A percentile compares a stretch with the other conserved stretches of the same genome.
These are phyloP conservation scores for Caranx ignobilis DNA, from an alignment of 2,113 vertebrate species.

Conservation along the genomic window DNA sequence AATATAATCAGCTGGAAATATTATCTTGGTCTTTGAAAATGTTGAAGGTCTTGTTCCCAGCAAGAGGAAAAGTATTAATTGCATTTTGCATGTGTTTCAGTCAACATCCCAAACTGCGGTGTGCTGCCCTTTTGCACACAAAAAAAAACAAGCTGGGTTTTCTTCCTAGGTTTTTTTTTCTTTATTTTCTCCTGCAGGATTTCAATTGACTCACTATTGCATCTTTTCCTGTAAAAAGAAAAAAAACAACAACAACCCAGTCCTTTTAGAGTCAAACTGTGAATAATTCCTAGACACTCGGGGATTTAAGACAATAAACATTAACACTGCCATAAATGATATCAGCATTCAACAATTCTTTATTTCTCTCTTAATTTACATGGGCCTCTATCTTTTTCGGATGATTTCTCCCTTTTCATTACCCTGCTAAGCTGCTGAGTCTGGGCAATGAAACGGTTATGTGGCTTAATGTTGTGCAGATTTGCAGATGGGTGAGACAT, in stretches of 20 bases:
- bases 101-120: neutral
- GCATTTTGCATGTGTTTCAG: neutral
- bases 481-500: conserved; percentile 52
- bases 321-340: conserved; percentile 24
- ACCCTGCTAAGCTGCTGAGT: conserved; percentile 56
- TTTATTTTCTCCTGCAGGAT: neutral
- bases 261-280: conserved; percentile 1
- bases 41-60: neutral
- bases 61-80: neutral
- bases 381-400: conserved; percentile 45
- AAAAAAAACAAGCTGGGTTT: neutral
- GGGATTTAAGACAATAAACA: conserved; percentile 37
- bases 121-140: neutral
- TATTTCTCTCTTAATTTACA: conserved; percentile 52
- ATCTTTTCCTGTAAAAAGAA: neutral
- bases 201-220: conserved; percentile 4
- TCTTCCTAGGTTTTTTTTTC: neutral
- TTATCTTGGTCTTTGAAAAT: neutral
- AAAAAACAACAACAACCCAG: neutral
- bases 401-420: conserved; percentile 54
- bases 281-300: conserved; percentile 24
- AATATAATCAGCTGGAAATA: conserved; percentile 4
- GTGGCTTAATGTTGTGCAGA: conserved; percentile 58
- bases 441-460: conserved; percentile 53
- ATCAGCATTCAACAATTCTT: conserved; percentile 22